Evolutionary conservation across 1,140 invertebrate species (phyloP).

Genomic region (Eumaeus atala): DNA sequence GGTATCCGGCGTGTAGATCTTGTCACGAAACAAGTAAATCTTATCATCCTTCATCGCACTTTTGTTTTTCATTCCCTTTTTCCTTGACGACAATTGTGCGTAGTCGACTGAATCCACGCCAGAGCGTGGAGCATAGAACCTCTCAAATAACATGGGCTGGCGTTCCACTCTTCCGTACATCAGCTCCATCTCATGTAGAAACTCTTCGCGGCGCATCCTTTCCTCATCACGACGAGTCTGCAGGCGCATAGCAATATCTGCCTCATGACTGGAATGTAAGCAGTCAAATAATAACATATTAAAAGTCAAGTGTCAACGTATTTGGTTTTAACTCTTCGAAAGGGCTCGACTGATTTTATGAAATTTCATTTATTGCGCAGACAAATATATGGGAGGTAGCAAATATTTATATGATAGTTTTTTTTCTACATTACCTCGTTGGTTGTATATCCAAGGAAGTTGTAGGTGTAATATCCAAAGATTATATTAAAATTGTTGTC

Average conservation of each 20-base stretch:
- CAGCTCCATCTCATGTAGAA: conserved; percentile 80
- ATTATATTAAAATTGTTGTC: too few relatives aligned
- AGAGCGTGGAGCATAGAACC: conserved; percentile 78
- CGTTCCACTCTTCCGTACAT: conserved; percentile 81
- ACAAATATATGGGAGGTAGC: too few relatives aligned
- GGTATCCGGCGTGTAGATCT: conserved; percentile 23
- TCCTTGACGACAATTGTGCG: conserved; percentile 48
- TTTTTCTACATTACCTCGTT: too few relatives aligned
- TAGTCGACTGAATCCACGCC: conserved; percentile 36
- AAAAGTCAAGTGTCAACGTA: too few relatives aligned
- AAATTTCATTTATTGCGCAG: too few relatives aligned
- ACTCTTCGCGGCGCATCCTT: conserved; percentile 78
- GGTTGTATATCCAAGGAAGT: too few relatives aligned
- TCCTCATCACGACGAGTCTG: conserved; percentile 80
- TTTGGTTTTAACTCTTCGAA: too few relatives aligned
- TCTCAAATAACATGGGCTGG: conserved; percentile 81
- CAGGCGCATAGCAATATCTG: conserved; percentile 79
- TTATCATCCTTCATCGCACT: neutral
- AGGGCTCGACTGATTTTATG: too few relatives aligned
- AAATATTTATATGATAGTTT: too few relatives aligned
- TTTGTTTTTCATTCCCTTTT: conserved; percentile 41
- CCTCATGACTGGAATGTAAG: conserved; percentile 74
- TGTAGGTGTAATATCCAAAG: too few relatives aligned
- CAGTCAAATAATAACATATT: too few relatives aligned
- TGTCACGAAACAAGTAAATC: neutral